Conservation (phyloP, 2,113 vertebrate genomes). For the Oreocharis arfaki region DNA sequence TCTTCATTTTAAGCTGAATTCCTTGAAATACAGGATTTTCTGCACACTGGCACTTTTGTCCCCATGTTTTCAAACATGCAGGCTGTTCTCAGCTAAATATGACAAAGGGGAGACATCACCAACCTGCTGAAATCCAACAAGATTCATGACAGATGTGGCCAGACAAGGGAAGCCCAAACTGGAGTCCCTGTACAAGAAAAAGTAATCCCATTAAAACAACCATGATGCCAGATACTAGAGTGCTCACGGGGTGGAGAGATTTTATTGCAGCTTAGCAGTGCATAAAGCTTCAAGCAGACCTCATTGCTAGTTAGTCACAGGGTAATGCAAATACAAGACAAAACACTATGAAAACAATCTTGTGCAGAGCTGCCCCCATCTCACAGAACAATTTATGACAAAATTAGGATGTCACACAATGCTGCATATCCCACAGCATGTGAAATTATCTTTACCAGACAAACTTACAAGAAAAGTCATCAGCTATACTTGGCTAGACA, state of each 20-base stretch:
- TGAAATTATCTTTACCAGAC: neutral
- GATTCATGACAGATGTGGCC: fast-evolving
- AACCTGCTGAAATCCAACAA: neutral
- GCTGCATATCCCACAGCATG: neutral
- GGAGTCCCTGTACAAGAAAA: neutral
- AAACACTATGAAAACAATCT: neutral
- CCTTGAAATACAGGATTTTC: neutral
- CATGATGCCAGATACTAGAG: neutral
- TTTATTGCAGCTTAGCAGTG: neutral
- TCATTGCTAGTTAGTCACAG: neutral
- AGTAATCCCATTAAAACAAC: neutral
- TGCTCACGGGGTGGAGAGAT: neutral
- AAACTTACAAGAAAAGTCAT: neutral
- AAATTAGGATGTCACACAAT: neutral
- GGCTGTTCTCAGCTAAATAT: neutral
- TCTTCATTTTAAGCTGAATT: neutral
- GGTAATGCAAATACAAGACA: conserved; percentile 13
- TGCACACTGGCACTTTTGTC: neutral
- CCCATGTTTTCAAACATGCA: neutral
- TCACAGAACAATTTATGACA: neutral
- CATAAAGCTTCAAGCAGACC: neutral
- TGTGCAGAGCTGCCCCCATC: neutral
- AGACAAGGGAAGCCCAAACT: neutral
- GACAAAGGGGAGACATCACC: neutral
- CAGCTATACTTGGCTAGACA: neutral